These are phyloP conservation scores for Phalacrocorax pelagicus DNA, from an alignment of 2,113 vertebrate genomes.

Conservation along the genomic window DNA sequence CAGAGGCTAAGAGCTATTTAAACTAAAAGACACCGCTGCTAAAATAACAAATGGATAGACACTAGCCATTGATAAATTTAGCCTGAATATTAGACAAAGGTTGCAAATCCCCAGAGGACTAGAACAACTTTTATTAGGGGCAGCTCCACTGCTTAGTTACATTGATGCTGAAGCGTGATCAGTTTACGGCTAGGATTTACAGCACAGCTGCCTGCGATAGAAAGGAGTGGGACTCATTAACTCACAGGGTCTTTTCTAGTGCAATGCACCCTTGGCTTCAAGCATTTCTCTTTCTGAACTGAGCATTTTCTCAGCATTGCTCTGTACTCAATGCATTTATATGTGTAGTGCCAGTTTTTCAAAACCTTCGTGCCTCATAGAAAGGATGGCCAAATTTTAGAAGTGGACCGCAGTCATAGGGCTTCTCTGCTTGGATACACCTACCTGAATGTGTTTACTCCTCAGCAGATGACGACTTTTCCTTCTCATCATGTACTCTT, in stretches of 20 bases:
- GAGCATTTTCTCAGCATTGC: neutral
- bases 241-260: neutral
- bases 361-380: neutral
- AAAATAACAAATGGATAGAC: neutral
- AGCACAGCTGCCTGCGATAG: neutral
- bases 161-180: neutral
- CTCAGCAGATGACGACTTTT: neutral
- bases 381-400: neutral
- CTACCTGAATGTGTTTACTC: neutral
- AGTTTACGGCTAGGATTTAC: neutral
- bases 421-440: neutral
- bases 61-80: slow-evolving; percentile 11
- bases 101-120: neutral
- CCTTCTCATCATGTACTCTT: neutral
- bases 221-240: neutral
- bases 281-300: neutral
- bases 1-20: neutral
- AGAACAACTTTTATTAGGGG: neutral
- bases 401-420: neutral
- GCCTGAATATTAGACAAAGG: neutral
- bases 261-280: neutral
- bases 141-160: neutral
- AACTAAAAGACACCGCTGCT: neutral
- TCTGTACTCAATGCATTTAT: neutral
- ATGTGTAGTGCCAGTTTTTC: neutral